These are phyloP conservation scores for Myotis vivesi DNA, from an alignment of 2,797 vertebrate genomes.

Conservation along the genomic window DNA sequence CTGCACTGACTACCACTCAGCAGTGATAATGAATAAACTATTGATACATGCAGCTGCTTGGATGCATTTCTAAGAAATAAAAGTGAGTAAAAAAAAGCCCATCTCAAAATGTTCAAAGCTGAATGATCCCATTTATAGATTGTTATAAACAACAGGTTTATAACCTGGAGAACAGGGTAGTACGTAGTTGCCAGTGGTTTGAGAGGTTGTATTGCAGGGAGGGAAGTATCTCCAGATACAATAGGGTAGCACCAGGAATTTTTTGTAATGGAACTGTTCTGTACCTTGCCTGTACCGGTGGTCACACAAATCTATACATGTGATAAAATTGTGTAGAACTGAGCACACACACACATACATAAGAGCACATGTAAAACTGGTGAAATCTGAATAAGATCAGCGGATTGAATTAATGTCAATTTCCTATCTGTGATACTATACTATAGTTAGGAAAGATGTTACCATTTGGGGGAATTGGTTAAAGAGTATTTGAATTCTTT, in stretches of 20 bases:
- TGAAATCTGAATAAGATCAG: background rate
- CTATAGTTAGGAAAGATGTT: background rate
- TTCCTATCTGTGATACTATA: background rate
- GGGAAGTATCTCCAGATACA: no score
- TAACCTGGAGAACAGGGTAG: background rate
- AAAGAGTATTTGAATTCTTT: background rate
- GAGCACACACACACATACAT: background rate
- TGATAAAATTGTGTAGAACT: background rate
- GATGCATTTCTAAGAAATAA: background rate
- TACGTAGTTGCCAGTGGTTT: background rate
- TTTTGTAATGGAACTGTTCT: background rate
- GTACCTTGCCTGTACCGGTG: background rate
- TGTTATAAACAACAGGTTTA: background rate
- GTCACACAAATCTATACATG: background rate
- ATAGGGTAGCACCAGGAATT: background rate
- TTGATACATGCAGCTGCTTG: background rate
- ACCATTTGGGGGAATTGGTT: background rate
- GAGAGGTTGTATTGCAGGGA: background rate
- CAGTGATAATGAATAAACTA: background rate
- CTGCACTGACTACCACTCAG: background rate
- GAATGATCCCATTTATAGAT: background rate
- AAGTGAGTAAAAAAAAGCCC: background rate
- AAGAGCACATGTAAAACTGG: background rate
- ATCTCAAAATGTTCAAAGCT: background rate
- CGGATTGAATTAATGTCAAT: background rate